phyloP scores from a whole-genome alignment of 2,888 invertebrate species.

The Branchipolynoe longqiensis region DNA sequence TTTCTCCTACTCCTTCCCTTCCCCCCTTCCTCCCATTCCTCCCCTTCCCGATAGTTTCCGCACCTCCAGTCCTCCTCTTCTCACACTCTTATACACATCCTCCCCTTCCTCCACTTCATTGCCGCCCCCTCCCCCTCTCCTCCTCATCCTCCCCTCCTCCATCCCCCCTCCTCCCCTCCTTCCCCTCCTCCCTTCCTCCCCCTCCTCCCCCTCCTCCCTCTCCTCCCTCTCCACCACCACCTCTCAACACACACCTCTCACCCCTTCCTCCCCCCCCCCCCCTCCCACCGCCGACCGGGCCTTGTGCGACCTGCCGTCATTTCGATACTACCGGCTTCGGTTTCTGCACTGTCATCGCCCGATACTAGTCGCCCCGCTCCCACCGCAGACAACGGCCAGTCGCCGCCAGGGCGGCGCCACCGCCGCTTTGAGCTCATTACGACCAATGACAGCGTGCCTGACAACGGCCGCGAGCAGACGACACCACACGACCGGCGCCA shows the following conservation, averaged over 20 bases:
- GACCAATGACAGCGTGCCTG: conserved; percentile 45
- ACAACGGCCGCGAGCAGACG: conserved; percentile 25
- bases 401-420: conserved; percentile 51
- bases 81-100: too few species aligned
- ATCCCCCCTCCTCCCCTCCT: too few species aligned
- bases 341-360: conserved; percentile 45
- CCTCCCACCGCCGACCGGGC: too few species aligned
- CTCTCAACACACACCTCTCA: too few species aligned
- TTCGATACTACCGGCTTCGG: conserved; percentile 3
- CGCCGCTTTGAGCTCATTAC: conserved; percentile 50
- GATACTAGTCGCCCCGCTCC: neutral
- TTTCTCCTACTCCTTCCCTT: neutral
- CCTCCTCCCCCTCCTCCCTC: too few species aligned
- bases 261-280: too few species aligned
- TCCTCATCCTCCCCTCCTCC: too few species aligned
- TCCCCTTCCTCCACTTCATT: too few species aligned
- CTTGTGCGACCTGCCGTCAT: conserved; percentile 1
- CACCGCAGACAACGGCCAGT: conserved; percentile 15
- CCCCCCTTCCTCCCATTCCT: neutral
- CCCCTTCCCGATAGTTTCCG: neutral
- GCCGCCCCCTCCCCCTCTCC: too few species aligned
- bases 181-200: too few species aligned
- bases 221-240: too few species aligned
- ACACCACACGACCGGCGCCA: neutral
- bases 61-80: neutral